Percentiles rank a stretch among this genome's conserved stretches.
Evolutionary conservation across 2,888 invertebrate species (phyloP).

Genomic region (Eupithecia insigniata): DNA sequence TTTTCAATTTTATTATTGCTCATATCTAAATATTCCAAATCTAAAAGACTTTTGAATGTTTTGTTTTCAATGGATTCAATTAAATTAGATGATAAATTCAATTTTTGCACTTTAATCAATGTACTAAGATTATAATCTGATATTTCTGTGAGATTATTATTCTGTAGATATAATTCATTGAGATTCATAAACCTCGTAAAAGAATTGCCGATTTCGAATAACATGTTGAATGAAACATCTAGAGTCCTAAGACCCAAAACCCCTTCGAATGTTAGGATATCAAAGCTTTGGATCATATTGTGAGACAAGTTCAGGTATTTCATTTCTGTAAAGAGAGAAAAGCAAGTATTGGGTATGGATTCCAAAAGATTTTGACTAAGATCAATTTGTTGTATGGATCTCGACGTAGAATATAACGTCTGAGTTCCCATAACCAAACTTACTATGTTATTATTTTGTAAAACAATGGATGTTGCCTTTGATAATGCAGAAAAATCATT

Average conservation of each 20-base stretch:
- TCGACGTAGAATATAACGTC: slow-evolving; percentile 1
- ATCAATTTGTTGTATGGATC: slow-evolving; percentile 19
- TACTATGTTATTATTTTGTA: slow-evolving; percentile 24
- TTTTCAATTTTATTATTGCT: slow-evolving; percentile 30
- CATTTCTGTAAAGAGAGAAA: slow-evolving; percentile 24
- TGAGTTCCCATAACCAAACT: slow-evolving; percentile 8
- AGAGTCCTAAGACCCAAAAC: slow-evolving; percentile 20
- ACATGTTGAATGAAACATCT: slow-evolving; percentile 29
- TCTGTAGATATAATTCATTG: slow-evolving; percentile 28
- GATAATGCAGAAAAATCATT: slow-evolving; percentile 17
- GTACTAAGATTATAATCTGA: slow-evolving; percentile 25
- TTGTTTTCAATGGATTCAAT: slow-evolving; percentile 30
- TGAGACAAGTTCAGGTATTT: slow-evolving; percentile 31
- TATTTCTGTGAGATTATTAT: slow-evolving; percentile 23
- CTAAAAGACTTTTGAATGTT: slow-evolving; percentile 20
- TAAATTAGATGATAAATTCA: slow-evolving; percentile 31
- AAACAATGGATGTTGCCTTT: slow-evolving; percentile 10
- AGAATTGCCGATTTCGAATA: slow-evolving; percentile 28
- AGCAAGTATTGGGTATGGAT: slow-evolving; percentile 22
- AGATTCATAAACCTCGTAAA: slow-evolving; percentile 31
- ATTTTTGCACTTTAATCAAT: slow-evolving; percentile 10
- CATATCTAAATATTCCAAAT: slow-evolving; percentile 33
- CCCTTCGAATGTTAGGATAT: slow-evolving; percentile 36
- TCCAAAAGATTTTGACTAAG: slow-evolving; percentile 27
- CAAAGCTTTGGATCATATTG: slow-evolving; percentile 28